Evolutionary conservation across 2,797 vertebrate species (phyloP).

Genomic region (Melanotaenia trifasciata): DNA sequence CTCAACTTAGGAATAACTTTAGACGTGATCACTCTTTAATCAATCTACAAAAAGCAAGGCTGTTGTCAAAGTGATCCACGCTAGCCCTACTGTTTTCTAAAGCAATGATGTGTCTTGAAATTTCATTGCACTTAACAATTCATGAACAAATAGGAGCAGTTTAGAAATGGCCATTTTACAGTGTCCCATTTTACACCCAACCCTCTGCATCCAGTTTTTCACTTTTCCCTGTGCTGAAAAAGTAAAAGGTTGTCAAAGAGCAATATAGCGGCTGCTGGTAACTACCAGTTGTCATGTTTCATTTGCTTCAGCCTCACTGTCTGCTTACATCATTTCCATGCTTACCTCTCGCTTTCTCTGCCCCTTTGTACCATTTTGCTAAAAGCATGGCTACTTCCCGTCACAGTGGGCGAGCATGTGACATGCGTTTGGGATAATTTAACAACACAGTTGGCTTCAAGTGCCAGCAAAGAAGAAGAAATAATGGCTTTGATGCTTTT

Average conservation of each 20-base stretch:
- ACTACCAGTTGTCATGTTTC: conserved; percentile 58
- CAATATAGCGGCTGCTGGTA: conserved; percentile 36
- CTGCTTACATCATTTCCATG: conserved; percentile 34
- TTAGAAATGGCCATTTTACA: conserved; percentile 4
- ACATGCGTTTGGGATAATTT: conserved; percentile 42
- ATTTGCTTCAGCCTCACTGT: conserved; percentile 35
- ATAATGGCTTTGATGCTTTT: neutral
- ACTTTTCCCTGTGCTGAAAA: conserved; percentile 16
- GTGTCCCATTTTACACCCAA: conserved; percentile 15
- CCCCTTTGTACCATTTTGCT: conserved; percentile 45
- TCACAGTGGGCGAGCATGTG: conserved; percentile 41
- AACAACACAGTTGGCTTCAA: conserved; percentile 14
- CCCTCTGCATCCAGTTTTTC: neutral
- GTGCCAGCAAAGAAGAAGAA: conserved; percentile 23
- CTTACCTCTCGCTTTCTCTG: conserved; percentile 22
- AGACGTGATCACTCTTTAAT: conserved; percentile 16
- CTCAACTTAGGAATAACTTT: conserved; percentile 12
- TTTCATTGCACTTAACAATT: conserved; percentile 1
- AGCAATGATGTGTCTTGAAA: conserved; percentile 10
- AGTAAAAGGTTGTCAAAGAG: conserved; percentile 45
- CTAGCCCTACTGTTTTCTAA: conserved; percentile 1
- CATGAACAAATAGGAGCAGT: conserved; percentile 16
- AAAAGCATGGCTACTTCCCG: conserved; percentile 46
- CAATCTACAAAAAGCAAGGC: neutral
- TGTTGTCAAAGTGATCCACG: neutral